Conservation (phyloP, 1,140 invertebrate species). For the Brachionus plicatilis region DNA sequence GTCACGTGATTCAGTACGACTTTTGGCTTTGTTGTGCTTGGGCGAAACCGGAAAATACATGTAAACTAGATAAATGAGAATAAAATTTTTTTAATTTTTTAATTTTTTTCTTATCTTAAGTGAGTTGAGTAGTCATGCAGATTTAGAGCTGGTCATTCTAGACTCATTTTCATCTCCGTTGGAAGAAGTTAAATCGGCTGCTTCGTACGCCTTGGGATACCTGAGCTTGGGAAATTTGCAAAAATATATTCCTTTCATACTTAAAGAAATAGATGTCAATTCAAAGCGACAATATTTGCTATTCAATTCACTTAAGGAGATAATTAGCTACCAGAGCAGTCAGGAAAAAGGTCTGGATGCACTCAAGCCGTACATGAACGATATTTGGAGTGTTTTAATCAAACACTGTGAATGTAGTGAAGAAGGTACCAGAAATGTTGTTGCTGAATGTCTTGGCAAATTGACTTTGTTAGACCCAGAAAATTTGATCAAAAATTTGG, state of each 20-base stretch:
- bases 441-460: constrained; percentile 95
- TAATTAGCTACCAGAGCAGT: constrained; percentile 52
- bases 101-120: constrained; percentile 60
- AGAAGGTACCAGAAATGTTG: constrained; percentile 94
- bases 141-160: constrained; percentile 56
- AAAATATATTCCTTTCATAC: constrained; percentile 85
- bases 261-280: constrained; percentile 84
- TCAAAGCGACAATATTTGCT: constrained; percentile 90
- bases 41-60: constrained; percentile 91
- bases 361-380: constrained; percentile 21
- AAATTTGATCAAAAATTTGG: constrained; percentile 54
- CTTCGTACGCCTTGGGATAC: constrained; percentile 89
- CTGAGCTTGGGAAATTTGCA: constrained; percentile 88
- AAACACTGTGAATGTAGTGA: constrained; percentile 87
- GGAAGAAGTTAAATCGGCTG: constrained; percentile 78
- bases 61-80: constrained; percentile 53
- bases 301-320: constrained; percentile 92
- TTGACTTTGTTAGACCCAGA: constrained; percentile 87
- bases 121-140: constrained; percentile 71
- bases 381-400: constrained; percentile 62
- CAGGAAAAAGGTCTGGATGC: constrained; percentile 39
- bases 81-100: constrained; percentile 37
- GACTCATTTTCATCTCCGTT: constrained; percentile 61
- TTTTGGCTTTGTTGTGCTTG: constrained; percentile 85
- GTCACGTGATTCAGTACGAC: constrained; percentile 67